Conservation (phyloP, 2,888 invertebrate genomes). For the Clostera curtula region DNA sequence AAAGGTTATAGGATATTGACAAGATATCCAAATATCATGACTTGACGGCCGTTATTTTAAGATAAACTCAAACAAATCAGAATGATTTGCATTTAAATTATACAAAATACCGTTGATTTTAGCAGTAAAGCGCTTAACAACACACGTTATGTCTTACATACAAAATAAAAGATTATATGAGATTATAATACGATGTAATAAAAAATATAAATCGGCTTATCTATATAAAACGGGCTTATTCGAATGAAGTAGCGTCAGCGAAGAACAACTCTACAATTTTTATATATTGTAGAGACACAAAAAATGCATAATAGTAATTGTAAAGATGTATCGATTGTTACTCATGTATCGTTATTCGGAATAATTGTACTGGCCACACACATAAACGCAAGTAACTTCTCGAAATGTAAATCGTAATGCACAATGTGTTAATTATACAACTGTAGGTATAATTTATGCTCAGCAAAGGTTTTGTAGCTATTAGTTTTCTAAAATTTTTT, state of each 20-base stretch:
- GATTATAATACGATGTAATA: constrained; percentile 55
- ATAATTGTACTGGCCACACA: too few relatives aligned
- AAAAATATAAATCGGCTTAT: constrained; percentile 73
- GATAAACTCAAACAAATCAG: constrained; percentile 29
- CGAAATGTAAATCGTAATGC: too few relatives aligned
- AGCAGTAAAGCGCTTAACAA: constrained; percentile 45
- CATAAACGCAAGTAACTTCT: too few relatives aligned
- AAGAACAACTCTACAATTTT: constrained; percentile 10
- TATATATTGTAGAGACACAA: too few relatives aligned
- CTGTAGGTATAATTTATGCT: too few relatives aligned
- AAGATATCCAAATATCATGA: constrained; percentile 34
- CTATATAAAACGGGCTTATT: constrained; percentile 70
- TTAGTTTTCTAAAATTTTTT: too few relatives aligned
- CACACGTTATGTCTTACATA: constrained; percentile 46
- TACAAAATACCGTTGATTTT: constrained; percentile 42
- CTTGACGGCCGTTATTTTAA: constrained; percentile 31
- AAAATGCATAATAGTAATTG: too few relatives aligned
- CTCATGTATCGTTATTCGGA: too few relatives aligned
- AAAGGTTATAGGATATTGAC: constrained; percentile 21
- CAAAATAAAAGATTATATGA: constrained; percentile 57
- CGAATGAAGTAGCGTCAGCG: constrained; percentile 49
- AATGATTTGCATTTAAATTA: constrained; percentile 41
- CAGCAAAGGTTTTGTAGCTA: too few relatives aligned
- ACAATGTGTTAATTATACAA: too few relatives aligned
- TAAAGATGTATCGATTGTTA: too few relatives aligned